A percentile compares a stretch with the other conserved stretches of the same genome.
phyloP scores from a whole-genome alignment of 1,140 invertebrate species.

The Paracyclopina nana region DNA sequence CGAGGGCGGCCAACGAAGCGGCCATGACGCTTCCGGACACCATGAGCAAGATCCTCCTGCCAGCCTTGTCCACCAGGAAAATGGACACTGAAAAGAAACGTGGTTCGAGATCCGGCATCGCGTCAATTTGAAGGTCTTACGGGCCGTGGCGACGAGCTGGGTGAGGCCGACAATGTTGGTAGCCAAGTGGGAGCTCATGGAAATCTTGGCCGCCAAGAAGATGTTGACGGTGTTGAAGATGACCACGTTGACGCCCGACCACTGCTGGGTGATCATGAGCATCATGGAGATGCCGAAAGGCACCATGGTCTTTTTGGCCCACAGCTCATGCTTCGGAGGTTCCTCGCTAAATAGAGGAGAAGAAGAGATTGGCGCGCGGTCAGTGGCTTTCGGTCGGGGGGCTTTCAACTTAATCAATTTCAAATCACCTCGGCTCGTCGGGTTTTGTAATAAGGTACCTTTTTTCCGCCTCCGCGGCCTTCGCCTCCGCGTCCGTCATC shows the following conservation, averaged over 20 bases:
- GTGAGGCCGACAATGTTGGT: conserved; percentile 42
- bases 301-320: too few species aligned
- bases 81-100: conserved; percentile 13
- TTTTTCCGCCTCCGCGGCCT: too few species aligned
- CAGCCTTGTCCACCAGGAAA: conserved; percentile 16
- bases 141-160: conserved; percentile 38
- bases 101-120: conserved; percentile 1
- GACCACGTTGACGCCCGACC: conserved; percentile 26
- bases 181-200: conserved; percentile 18
- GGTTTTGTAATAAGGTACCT: too few species aligned
- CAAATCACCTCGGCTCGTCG: too few species aligned
- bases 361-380: too few species aligned
- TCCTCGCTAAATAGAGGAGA: too few species aligned
- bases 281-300: conserved; percentile 20
- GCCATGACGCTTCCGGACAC: conserved; percentile 21
- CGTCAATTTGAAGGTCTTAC: conserved; percentile 1
- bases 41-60: conserved; percentile 26
- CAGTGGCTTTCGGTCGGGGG: too few species aligned
- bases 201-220: conserved; percentile 39
- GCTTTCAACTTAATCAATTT: too few species aligned
- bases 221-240: conserved; percentile 39
- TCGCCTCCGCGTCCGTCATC: conserved; percentile 20
- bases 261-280: neutral
- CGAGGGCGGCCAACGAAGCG: conserved; percentile 19
- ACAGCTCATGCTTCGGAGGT: too few species aligned